Percentiles rank a stretch among this genome's conserved stretches.
phyloP scores from a whole-genome alignment of 1,140 invertebrate genomes.

The Ptiloglossa arizonensis region DNA sequence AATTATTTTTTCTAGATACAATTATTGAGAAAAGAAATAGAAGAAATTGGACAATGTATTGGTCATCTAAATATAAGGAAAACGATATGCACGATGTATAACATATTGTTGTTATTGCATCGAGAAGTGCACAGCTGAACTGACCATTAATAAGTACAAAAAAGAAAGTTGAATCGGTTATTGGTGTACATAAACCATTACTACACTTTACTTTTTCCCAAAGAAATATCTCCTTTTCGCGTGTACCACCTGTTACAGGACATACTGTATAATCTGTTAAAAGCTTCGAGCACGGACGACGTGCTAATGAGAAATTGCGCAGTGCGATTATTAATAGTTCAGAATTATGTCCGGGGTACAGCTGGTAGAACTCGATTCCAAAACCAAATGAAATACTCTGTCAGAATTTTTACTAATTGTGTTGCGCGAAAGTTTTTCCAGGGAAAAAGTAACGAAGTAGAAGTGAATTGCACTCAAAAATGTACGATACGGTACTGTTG shows the following conservation, averaged over 20 bases:
- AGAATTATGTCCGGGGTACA: background rate
- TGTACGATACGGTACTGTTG: background rate
- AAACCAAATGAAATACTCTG: background rate
- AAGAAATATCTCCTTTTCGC: background rate
- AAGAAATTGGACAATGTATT: too few relatives aligned
- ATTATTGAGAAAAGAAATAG: too few relatives aligned
- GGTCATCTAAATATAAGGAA: too few relatives aligned
- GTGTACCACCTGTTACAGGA: background rate
- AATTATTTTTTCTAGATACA: too few relatives aligned
- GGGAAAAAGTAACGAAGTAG: background rate
- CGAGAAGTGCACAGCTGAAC: too few relatives aligned
- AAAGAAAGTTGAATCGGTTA: too few relatives aligned
- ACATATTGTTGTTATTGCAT: too few relatives aligned
- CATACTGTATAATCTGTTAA: too few relatives aligned
- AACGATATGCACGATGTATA: too few relatives aligned
- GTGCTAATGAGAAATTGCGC: background rate
- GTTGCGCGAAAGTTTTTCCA: background rate
- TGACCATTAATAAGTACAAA: too few relatives aligned
- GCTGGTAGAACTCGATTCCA: background rate
- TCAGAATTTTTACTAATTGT: background rate
- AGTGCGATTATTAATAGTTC: slow-evolving; percentile 12
- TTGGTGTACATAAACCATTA: too few relatives aligned
- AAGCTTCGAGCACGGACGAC: background rate
- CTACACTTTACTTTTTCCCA: background rate
- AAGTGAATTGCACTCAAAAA: background rate